Conservation (phyloP, 2,888 invertebrate species). For the Archips xylosteana region DNA sequence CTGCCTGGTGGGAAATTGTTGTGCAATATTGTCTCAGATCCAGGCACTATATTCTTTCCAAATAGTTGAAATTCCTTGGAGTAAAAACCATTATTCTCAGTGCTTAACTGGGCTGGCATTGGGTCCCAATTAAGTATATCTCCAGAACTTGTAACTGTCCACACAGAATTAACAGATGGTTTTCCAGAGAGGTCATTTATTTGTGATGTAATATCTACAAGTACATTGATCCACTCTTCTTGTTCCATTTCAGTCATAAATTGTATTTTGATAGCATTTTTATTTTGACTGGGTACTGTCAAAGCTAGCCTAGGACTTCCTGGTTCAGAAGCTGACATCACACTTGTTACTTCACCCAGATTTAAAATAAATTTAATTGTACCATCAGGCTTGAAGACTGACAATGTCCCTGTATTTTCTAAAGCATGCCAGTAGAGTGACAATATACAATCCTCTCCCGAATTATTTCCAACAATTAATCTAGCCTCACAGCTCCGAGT, state of each 20-base stretch:
- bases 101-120: conserved; percentile 85
- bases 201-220: conserved; percentile 91
- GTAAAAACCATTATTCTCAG: conserved; percentile 80
- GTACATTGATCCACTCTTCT: conserved; percentile 95
- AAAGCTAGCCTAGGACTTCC: conserved; percentile 91
- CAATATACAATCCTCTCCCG: conserved; percentile 91
- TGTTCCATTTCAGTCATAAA: conserved; percentile 93
- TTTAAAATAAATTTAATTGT: conserved; percentile 91
- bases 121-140: conserved; percentile 94
- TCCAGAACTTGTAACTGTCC: conserved; percentile 92
- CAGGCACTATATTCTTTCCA: conserved; percentile 87
- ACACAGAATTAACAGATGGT: conserved; percentile 90
- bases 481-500: conserved; percentile 93
- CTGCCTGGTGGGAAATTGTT: conserved; percentile 91
- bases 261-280: conserved; percentile 88
- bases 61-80: conserved; percentile 89
- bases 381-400: conserved; percentile 91
- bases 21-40: conserved; percentile 87
- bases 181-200: conserved; percentile 89
- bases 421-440: conserved; percentile 93
- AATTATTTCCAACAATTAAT: conserved; percentile 83
- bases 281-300: conserved; percentile 88
- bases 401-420: conserved; percentile 90
- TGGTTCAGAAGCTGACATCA: conserved; percentile 92
- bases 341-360: conserved; percentile 91